These are phyloP conservation scores for Labeo calbasu DNA, from an alignment of 2,797 vertebrate species.

Conservation along the genomic window DNA sequence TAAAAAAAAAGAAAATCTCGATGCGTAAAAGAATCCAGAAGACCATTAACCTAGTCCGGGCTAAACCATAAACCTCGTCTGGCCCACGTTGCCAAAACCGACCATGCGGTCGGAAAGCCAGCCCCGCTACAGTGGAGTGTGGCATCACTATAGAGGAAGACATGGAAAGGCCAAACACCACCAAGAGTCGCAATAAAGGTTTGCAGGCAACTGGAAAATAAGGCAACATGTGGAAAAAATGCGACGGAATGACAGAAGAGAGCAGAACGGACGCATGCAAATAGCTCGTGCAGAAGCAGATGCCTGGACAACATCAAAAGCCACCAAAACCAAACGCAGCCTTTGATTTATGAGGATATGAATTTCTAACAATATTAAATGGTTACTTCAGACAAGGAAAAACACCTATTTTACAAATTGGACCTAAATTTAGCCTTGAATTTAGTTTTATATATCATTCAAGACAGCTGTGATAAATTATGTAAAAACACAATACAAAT, in stretches of 20 bases:
- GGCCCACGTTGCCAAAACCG: constrained; percentile 28
- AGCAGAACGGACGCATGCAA: constrained; percentile 31
- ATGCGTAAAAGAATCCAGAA: constrained; percentile 44
- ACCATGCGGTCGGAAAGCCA: constrained; percentile 53
- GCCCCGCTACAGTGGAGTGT: constrained; percentile 26
- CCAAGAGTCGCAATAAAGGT: constrained; percentile 48
- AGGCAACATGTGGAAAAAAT: constrained; percentile 55
- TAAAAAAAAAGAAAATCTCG: background rate
- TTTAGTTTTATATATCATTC: constrained; percentile 7
- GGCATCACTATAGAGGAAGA: constrained; percentile 43
- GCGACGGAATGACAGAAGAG: constrained; percentile 46
- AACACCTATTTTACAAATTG: background rate
- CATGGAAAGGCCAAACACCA: constrained; percentile 50
- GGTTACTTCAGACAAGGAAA: constrained; percentile 11
- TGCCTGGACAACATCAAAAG: constrained; percentile 40
- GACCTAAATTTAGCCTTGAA: background rate
- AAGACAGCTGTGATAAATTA: background rate
- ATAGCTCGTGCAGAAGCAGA: constrained; percentile 29
- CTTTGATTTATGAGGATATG: constrained; percentile 34
- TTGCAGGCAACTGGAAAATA: constrained; percentile 58
- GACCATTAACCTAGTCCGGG: constrained; percentile 39
- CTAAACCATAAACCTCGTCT: constrained; percentile 52
- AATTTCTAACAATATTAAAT: constrained; percentile 24
- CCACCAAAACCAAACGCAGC: background rate
- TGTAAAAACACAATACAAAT: background rate